Percentiles rank a stretch among this genome's conserved stretches.
Conservation (phyloP, 2,888 invertebrate species). For the Sinopyrophorus schimmeli region DNA sequence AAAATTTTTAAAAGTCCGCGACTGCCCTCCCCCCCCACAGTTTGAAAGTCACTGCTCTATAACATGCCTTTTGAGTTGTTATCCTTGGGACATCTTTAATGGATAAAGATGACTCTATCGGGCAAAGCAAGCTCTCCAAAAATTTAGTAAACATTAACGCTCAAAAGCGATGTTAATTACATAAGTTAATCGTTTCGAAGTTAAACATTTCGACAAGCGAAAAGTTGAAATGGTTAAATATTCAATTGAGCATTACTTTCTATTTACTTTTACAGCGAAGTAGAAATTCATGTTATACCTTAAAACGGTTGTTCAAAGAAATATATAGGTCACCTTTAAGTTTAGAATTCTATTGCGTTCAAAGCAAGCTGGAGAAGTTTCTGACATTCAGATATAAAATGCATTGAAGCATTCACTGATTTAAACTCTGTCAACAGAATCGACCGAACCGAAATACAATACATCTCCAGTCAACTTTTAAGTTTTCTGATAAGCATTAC, state of each 20-base stretch:
- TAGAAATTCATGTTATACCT: constrained; percentile 1
- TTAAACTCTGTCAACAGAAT: constrained; percentile 18
- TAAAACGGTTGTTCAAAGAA: constrained; percentile 8
- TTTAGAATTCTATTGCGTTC: constrained; percentile 10
- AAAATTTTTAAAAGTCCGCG: too few species aligned
- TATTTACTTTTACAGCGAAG: not conserved
- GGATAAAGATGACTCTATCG: too few species aligned
- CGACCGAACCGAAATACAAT: constrained; percentile 14
- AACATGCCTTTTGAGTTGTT: too few species aligned
- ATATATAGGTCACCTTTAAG: constrained; percentile 11
- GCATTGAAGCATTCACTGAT: constrained; percentile 17
- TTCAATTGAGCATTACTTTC: not conserved
- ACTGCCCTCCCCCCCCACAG: too few species aligned
- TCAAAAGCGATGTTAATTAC: too few species aligned
- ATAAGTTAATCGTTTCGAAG: too few species aligned
- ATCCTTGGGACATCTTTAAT: too few species aligned
- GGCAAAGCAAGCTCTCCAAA: too few species aligned
- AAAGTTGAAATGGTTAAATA: not conserved
- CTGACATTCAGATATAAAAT: constrained; percentile 19
- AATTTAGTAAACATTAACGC: too few species aligned
- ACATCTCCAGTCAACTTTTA: constrained; percentile 18
- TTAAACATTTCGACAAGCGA: too few species aligned
- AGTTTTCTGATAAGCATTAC: constrained; percentile 13
- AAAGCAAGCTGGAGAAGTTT: constrained; percentile 12
- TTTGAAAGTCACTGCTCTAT: too few species aligned